phyloP scores from a whole-genome alignment of 2,797 vertebrate genomes.

The Etheostoma nigrum region DNA sequence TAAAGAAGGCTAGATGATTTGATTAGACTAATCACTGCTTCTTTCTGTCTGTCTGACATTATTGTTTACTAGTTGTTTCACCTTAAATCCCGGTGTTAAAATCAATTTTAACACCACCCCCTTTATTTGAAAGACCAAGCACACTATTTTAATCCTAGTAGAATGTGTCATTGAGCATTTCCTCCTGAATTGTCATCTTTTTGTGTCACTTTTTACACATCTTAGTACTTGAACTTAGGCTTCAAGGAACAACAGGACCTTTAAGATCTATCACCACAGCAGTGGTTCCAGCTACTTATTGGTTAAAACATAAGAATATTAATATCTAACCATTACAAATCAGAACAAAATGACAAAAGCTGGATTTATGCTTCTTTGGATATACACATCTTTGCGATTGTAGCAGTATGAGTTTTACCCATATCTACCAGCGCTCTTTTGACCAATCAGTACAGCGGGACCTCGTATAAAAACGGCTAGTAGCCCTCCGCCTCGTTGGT shows the following conservation, averaged over 20 bases:
- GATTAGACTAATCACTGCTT: conserved; percentile 18
- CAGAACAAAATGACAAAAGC: background rate
- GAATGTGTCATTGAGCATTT: background rate
- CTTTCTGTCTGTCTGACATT: background rate
- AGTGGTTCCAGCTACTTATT: too few species aligned
- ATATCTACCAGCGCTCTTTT: too few species aligned
- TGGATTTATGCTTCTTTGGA: background rate
- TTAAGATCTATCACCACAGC: background rate
- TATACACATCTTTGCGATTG: background rate
- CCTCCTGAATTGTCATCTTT: background rate
- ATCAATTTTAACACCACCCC: background rate
- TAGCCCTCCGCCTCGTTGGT: too few species aligned
- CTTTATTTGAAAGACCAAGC: background rate
- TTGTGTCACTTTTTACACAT: background rate
- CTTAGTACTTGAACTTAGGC: background rate
- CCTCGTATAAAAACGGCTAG: too few species aligned
- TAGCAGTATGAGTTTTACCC: too few species aligned
- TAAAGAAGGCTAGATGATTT: conserved; percentile 19
- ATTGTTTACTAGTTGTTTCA: background rate
- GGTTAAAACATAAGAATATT: too few species aligned
- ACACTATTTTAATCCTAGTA: background rate
- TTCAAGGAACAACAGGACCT: conserved; percentile 3
- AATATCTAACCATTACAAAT: too few species aligned
- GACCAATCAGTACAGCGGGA: too few species aligned
- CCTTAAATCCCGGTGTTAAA: background rate